Percentiles rank a stretch among this genome's conserved stretches.
These are phyloP conservation scores for Babyrousa celebensis DNA, from an alignment of 2,797 vertebrate species.

Conservation along the genomic window DNA sequence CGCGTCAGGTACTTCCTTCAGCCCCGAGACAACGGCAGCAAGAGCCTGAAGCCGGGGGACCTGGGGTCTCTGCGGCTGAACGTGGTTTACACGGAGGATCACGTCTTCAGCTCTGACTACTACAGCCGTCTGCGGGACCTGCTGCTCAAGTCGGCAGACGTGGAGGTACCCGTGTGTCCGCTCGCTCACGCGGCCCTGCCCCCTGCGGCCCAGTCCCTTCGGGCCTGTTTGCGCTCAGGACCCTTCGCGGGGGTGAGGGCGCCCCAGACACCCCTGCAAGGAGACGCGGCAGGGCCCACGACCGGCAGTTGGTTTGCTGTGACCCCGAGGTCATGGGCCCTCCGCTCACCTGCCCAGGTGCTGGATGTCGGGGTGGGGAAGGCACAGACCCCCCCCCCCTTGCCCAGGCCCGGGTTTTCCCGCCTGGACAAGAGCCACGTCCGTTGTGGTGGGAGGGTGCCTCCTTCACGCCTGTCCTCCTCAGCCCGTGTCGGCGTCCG, in stretches of 20 bases:
- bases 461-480: not conserved
- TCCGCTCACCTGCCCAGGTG: not conserved
- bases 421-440: no score
- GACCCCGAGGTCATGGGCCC: not conserved
- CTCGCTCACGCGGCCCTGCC: not conserved
- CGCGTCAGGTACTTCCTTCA: constrained; percentile 97
- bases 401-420: no score
- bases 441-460: no score
- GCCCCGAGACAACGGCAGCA: constrained; percentile 97
- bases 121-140: constrained; percentile 97
- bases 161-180: constrained; percentile 90
- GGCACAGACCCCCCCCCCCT: no score
- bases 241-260: not conserved
- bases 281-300: not conserved
- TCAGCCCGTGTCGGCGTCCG: constrained; percentile 97
- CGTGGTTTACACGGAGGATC: constrained; percentile 99
- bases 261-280: not conserved
- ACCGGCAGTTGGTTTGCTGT: not conserved
- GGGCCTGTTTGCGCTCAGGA: not conserved
- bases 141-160: constrained; percentile 95
- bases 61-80: constrained; percentile 98
- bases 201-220: not conserved
- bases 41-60: constrained; percentile 97
- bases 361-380: not conserved
- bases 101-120: constrained; percentile 97